These are phyloP conservation scores for Galemys pyrenaicus DNA, from an alignment of 2,113 vertebrate species.

Conservation along the genomic window DNA sequence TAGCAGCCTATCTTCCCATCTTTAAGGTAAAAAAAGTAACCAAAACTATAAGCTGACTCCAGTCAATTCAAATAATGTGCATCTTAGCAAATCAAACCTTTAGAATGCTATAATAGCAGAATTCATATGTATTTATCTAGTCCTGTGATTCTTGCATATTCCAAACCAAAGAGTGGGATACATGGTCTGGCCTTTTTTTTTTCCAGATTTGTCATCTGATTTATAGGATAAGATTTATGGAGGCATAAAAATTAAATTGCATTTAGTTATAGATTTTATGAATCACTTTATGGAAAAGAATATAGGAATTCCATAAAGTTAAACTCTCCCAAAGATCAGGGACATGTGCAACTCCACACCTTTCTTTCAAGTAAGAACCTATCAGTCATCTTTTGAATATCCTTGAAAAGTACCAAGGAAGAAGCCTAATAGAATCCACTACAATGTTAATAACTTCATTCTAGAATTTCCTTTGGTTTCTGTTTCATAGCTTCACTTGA, in stretches of 20 bases:
- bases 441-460: constrained; percentile 28
- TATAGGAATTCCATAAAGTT: not conserved
- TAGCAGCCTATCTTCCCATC: not conserved
- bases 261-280: constrained; percentile 22
- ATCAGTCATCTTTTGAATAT: not conserved
- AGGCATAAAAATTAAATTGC: constrained; percentile 29
- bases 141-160: not conserved
- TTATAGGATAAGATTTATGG: not conserved
- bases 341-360: not conserved
- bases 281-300: constrained; percentile 18
- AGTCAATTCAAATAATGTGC: not conserved
- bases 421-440: not conserved
- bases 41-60: not conserved
- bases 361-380: not conserved
- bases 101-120: not conserved
- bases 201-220: constrained; percentile 47
- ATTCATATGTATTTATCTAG: not conserved
- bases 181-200: not conserved
- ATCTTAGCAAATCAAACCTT: not conserved
- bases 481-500: not conserved
- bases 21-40: not conserved
- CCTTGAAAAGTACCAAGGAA: not conserved
- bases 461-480: constrained; percentile 1
- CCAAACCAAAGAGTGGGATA: not conserved
- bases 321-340: not conserved